Conservation (phyloP, 1,140 invertebrate species). For the Telenomus remus region DNA sequence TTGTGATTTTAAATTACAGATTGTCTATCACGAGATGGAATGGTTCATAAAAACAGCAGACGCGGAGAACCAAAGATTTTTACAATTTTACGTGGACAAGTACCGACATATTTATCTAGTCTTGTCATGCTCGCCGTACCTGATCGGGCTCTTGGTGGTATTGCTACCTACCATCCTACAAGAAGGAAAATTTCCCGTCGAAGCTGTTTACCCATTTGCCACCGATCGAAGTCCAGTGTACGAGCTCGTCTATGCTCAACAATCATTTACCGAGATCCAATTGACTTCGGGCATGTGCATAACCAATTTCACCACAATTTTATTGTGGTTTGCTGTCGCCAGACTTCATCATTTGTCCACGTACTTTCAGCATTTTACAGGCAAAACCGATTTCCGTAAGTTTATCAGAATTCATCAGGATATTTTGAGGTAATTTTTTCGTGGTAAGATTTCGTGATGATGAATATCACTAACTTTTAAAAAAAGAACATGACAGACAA, state of each 20-base stretch:
- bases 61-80: not conserved
- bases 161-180: constrained; percentile 42
- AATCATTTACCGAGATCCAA: constrained; percentile 60
- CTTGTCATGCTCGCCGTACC: constrained; percentile 27
- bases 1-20: no score
- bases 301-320: constrained; percentile 56
- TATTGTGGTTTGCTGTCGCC: constrained; percentile 58
- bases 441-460: no score
- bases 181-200: constrained; percentile 51
- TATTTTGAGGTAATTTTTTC: no score
- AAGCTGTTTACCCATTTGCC: constrained; percentile 63
- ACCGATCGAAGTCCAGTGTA: constrained; percentile 44
- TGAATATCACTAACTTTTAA: no score
- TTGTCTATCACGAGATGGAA: not conserved
- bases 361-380: no score
- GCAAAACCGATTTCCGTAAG: no score
- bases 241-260: constrained; percentile 62
- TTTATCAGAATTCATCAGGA: no score
- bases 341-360: constrained; percentile 60
- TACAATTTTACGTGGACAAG: constrained; percentile 44
- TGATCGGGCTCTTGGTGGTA: constrained; percentile 31
- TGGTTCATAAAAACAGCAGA: not conserved
- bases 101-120: constrained; percentile 22
- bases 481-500: no score
- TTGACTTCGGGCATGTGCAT: constrained; percentile 50